Base-by-base conservation (phyloP, 2,113 vertebrate genomes). In the Mus spicilegus region DNA sequence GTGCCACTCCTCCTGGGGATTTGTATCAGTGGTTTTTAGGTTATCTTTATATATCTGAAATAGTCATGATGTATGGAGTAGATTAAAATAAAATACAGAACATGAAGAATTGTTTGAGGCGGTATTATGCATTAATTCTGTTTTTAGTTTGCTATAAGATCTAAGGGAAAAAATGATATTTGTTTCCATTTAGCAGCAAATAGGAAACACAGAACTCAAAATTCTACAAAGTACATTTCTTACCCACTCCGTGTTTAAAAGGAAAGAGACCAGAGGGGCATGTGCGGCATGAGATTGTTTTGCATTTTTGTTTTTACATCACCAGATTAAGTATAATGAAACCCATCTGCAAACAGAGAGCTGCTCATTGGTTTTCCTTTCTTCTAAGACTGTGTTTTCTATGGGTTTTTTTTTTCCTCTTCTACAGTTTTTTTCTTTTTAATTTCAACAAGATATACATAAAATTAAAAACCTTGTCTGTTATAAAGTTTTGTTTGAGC, bases 401-500 rank as follows among this genome's bases (percentile, higher is more conserved):
- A 36, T 76, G 86, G 65, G 91, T 97, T 95, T 97, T 87, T 73
- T 88, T 33, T 17, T n/a, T 2, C 87, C 72, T 46, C 91, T 54
- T 97, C 86, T 95, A n/a, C 84, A 87, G 78, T 97, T 94, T 94
- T 98, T 98, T 98, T 98, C 98, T 97, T 80, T 86, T 33, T 3
- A 78, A 69, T 82, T 97, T 97, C 91, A 96, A 46, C 91, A 58
- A 98, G 97, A 98, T 97, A 93, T 91, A 98, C 58, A n/a, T 96
- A 98, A 98, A 98, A 98, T 97, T 98, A 98, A 98, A 98, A 99
- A 99, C 95, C 97, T 95, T 98, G 98, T 98, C 98, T 98, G 98
- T 98, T 99, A 98, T 96, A 98, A 98, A 98, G 99, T 99, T 99
- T 99, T 99, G 99, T 99, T 99, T 99, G 99, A 99, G 99, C 99